A percentile compares a stretch with the other conserved stretches of the same genome.
Conservation (phyloP, 2,888 invertebrate species). For the Habroteleia sp. region DNA sequence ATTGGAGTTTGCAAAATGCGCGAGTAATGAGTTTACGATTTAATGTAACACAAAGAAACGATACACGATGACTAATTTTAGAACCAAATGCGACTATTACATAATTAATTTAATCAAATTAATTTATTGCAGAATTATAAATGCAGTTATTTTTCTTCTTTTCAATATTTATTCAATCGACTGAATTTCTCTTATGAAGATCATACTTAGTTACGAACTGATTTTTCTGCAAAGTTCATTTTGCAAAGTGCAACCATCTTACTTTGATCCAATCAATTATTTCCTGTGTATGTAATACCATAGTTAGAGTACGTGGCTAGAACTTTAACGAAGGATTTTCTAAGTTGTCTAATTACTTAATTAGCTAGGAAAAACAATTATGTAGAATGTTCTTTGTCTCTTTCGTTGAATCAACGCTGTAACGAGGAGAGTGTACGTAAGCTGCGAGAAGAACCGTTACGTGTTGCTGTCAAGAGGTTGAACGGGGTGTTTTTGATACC, state of each 20-base stretch:
- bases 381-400: constrained; percentile 45
- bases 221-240: constrained; percentile 51
- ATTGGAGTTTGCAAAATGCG: too few species aligned
- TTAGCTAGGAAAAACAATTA: constrained; percentile 53
- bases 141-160: too few species aligned
- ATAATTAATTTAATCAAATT: too few species aligned
- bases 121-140: too few species aligned
- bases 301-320: constrained; percentile 53
- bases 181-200: constrained; percentile 30
- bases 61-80: too few species aligned
- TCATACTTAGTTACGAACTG: constrained; percentile 15
- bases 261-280: constrained; percentile 59
- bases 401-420: constrained; percentile 24
- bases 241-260: constrained; percentile 23
- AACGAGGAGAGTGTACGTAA: constrained; percentile 8
- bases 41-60: too few species aligned
- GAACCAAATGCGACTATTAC: too few species aligned
- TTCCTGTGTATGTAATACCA: constrained; percentile 36
- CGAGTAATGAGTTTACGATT: too few species aligned
- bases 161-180: constrained; percentile 15
- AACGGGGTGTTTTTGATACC: constrained; percentile 22
- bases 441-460: constrained; percentile 17
- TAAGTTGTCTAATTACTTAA: constrained; percentile 60
- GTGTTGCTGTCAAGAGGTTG: constrained; percentile 24
- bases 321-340: constrained; percentile 59